Base-by-base conservation (phyloP, 2,888 invertebrate species). In the Dromius quadrimaculatus region DNA sequence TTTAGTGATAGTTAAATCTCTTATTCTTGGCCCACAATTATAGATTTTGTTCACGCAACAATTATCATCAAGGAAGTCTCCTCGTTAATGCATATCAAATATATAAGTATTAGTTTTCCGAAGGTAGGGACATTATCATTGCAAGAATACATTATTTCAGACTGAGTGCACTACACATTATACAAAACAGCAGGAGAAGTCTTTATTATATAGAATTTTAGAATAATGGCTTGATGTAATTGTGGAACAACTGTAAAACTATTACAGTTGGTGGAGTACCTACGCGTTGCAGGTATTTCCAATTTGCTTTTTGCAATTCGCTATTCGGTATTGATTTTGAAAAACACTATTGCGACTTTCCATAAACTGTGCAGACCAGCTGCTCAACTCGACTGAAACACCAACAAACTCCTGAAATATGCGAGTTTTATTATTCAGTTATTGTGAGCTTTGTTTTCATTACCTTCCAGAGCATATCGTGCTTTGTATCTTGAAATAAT, bases 271-370 rank as follows among this genome's bases (percentile, higher is more conserved):
- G 41, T 17, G 15, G 15, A 3, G 36, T 11, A 36, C 3, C 22
- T 20, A 19, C 20, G 11, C 54, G 41, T 20, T 65, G 65, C 65
- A 65, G 65, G 65, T 65, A 65, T 50, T 65, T 28, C n/a, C n/a
- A n/a, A n/a, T n/a, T n/a, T n/a, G n/a, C n/a, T n/a, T n/a, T n/a
- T n/a, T n/a, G n/a, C n/a, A n/a, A n/a, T n/a, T n/a, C n/a, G n/a
- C n/a, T n/a, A n/a, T n/a, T n/a, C 36, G 32, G 34, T 65, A 65
- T 65, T 65, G 65, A 65, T 65, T 65, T 65, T 65, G 50, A 65
- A 50, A 36, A 65, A 65, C 50, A 65, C 34, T 34, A 65, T 22
- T 63, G 50, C 65, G 65, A 47, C 65, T 65, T 65, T 65, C 50
- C 63, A 63, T 63, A 63, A 63, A 43, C 45, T 45, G 28, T 38